Evolutionary conservation across 1,140 invertebrate species (phyloP).

Genomic region (Euschistus heros): DNA sequence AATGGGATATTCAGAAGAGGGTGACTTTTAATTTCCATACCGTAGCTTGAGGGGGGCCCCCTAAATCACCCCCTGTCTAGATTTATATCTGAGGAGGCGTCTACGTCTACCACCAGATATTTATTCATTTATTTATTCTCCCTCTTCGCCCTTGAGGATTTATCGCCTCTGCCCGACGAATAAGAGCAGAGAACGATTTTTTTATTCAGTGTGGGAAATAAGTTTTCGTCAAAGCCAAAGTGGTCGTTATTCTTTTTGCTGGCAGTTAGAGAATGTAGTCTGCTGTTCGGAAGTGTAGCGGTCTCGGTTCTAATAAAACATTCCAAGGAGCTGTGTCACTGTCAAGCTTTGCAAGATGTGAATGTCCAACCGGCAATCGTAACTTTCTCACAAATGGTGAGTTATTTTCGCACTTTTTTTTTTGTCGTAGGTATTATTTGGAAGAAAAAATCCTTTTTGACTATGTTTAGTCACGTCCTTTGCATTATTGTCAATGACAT

Average conservation of each 20-base stretch:
- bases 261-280: too few relatives aligned
- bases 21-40: constrained; percentile 7
- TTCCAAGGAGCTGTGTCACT: too few relatives aligned
- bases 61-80: background rate
- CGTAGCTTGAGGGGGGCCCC: background rate
- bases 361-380: too few relatives aligned
- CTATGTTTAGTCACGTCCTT: too few relatives aligned
- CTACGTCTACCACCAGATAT: background rate
- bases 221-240: constrained; percentile 9
- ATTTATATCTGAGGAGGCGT: constrained; percentile 5
- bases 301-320: too few relatives aligned
- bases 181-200: background rate
- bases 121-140: constrained; percentile 7
- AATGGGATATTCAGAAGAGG: background rate
- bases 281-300: too few relatives aligned
- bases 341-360: too few relatives aligned
- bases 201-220: constrained; percentile 2
- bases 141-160: background rate
- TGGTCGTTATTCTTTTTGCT: constrained; percentile 1
- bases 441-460: too few relatives aligned
- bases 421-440: too few relatives aligned
- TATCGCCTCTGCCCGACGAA: background rate
- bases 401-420: too few relatives aligned
- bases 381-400: too few relatives aligned
- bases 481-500: too few relatives aligned